Evolutionary conservation across 1,140 invertebrate species (phyloP).

Genomic region (Brachionus paranguensis): DNA sequence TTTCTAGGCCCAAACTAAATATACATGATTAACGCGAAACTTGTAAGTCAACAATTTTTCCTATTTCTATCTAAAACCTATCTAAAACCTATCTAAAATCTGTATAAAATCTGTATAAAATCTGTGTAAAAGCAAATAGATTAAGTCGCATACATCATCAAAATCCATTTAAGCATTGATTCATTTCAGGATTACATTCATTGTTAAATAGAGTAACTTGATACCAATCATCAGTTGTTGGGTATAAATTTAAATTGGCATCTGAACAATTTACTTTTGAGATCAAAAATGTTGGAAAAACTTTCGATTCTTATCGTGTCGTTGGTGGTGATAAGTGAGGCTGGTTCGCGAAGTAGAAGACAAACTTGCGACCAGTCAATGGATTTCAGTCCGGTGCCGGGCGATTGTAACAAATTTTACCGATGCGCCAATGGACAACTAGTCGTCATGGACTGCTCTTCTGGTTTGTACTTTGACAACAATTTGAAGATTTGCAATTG

Average conservation of each 20-base stretch:
- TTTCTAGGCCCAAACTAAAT: background rate
- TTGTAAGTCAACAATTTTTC: background rate
- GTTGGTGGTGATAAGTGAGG: background rate
- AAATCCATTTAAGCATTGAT: background rate
- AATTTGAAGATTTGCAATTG: background rate
- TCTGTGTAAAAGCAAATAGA: background rate
- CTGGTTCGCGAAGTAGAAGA: background rate
- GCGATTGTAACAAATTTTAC: constrained; percentile 6
- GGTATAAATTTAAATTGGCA: background rate
- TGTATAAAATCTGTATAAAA: too few relatives aligned
- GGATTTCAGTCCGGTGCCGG: background rate
- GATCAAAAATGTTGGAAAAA: background rate
- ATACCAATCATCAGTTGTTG: background rate
- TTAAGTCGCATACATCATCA: background rate
- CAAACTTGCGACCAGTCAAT: background rate
- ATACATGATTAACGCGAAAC: background rate
- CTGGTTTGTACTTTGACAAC: background rate
- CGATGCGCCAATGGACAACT: background rate
- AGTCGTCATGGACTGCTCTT: too few relatives aligned
- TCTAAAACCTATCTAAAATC: too few relatives aligned
- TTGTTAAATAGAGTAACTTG: background rate
- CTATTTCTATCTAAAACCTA: background rate
- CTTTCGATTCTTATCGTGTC: background rate
- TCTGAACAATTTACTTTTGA: background rate
- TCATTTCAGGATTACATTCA: background rate